Evolutionary conservation across 2,888 invertebrate genomes (phyloP), one percentile per base, ranked within the genome.

Genomic region (Petrophora chlorosata): DNA sequence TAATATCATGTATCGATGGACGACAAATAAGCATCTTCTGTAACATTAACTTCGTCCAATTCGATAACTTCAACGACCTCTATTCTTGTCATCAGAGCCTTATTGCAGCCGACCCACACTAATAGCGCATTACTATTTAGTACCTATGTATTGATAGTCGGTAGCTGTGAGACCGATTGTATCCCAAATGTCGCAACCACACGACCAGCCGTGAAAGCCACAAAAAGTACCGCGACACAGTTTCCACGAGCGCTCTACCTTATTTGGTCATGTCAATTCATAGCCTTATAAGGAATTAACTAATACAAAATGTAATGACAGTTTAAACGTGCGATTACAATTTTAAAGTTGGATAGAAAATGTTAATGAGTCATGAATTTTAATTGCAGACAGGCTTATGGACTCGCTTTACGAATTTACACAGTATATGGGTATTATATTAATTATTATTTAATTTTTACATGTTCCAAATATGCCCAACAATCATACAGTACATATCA

Each of bases 161-260:
- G 5, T 5, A 35, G 22, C 23, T 12, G 9, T 10, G 19, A 59
- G 59, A 55, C 48, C 52, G 48, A 51, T 49, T 55, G 61, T 65
- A 61, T 58, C 49, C 57, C 54, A 61, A 64, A 59, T 75, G 68
- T 71, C 55, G 70, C 67, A 74, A 69, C 56, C 54, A 67, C 56
- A 54, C 61, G 66, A 56, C 56, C 51, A 51, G 49, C 60, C 65
- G 58, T 52, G 67, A 72, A 72, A 73, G 66, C 64, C 53, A 70
- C 71, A 79, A 79, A 75, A 76, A 76, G 26, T 63, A 62, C 59
- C 43, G 48, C 70, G 82, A 64, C 83, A 80, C 78, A 78, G 79
- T 83, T 85, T 79, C 80, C 84, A 81, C 81, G 78, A 65, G 65
- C 57, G 63, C 54, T 57, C 62, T 59, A 53, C 85, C 82, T 59